These are phyloP conservation scores for Cancer borealis DNA, from an alignment of 2,888 invertebrate genomes.

Conservation along the genomic window DNA sequence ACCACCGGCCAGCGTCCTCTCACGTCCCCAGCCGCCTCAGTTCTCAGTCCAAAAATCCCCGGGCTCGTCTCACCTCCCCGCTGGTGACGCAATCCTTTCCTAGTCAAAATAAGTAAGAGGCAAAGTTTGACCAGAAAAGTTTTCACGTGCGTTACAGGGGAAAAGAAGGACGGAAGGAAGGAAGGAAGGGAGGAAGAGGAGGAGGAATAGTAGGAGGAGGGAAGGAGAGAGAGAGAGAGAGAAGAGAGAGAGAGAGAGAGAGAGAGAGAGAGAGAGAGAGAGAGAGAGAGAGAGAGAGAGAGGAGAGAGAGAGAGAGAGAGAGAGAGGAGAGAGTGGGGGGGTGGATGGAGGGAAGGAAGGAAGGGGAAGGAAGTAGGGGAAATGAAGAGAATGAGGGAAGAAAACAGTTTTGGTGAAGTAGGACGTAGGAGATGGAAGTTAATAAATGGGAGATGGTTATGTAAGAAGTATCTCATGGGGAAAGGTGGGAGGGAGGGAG, in stretches of 20 bases:
- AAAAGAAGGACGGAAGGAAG: constrained; percentile 25
- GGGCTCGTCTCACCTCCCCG: neutral
- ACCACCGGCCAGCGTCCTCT: neutral
- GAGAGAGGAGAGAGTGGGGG: no score
- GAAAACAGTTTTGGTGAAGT: no score
- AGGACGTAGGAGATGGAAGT: no score
- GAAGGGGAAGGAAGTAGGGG: no score
- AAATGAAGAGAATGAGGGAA: neutral
- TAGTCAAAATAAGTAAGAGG: neutral
- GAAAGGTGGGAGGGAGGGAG: neutral
- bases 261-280: no score
- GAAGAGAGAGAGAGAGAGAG: no score
- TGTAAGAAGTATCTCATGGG: neutral
- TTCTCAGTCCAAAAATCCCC: constrained; percentile 9
- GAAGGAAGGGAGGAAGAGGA: neutral
- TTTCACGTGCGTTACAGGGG: neutral
- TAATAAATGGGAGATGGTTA: no score
- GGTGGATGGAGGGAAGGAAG: neutral
- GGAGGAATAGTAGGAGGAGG: neutral
- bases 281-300: no score
- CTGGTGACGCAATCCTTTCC: constrained; percentile 10
- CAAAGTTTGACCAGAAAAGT: neutral
- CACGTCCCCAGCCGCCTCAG: constrained; percentile 1
- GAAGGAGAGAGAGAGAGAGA: neutral
- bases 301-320: no score